Evolutionary conservation across 35 echinoderm and acorn worm genomes (phyloP), one percentile per base, ranked within the genome.

Genomic region (Heliocidaris erythrogramma): DNA sequence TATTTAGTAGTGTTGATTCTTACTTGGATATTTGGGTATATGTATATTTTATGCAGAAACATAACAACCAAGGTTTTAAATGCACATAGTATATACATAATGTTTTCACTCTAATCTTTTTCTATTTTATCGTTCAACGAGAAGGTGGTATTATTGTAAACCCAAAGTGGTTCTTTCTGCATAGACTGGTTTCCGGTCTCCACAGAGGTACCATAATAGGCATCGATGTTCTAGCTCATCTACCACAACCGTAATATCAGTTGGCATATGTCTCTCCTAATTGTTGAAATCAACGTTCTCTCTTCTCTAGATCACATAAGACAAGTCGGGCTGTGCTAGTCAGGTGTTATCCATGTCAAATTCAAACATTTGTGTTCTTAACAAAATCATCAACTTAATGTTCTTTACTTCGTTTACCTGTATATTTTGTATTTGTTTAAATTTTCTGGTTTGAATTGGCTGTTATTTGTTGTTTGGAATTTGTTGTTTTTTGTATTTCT

Each of bases 331-430:
- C 65, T 24, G 65, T 78, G 65, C 65, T 78, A 78, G 65, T 78
- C 65, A 78, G 65, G 65, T 78, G 65, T 78, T 78, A 78, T 78
- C 65, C 65, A 42, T 78, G 65, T 78, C 65, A 78, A 78, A 27
- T 78, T 78, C 8, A 2, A 78, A 78, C 65, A 78, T 78, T 78
- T 78, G 65, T 78, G 65, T n/a, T n/a, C 65, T 78, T 21, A 78
- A 78, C 65, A 78, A 78, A n/a, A n/a, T 78, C 65, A 78, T 21
- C 21, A 27, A 6, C n/a, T 78, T 27, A 42, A 1, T 42, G 1
- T 42, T 42, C 35, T 1, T 42, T 42, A 42, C 35, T 42, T 42
- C 35, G 4, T 78, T 78, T 78, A n/a, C 65, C 65, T 5, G 65
- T 78, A n/a, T 27, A 78, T 27, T 78, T 21, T n/a, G 8, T 78